Evolutionary conservation across 1,140 invertebrate genomes (phyloP).

Genomic region (Pseudomyrmex concolor): DNA sequence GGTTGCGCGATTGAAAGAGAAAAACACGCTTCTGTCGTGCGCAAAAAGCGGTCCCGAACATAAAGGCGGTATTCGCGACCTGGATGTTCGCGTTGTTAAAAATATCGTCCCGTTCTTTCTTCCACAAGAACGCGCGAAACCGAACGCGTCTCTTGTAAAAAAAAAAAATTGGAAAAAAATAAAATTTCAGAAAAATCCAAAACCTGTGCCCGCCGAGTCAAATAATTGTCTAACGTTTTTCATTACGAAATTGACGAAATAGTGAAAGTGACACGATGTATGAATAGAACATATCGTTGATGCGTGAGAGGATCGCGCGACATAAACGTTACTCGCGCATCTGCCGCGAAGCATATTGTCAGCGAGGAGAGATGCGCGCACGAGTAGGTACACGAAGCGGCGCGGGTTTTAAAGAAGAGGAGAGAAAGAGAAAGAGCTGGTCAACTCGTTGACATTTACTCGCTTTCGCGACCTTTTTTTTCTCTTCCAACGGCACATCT

Average conservation of each 20-base stretch:
- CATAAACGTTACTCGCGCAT: slow-evolving; percentile 49
- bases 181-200: not conserved
- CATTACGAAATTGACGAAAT: not conserved
- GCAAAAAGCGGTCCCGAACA: not conserved
- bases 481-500: not conserved
- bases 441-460: slow-evolving; percentile 66
- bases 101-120: not conserved
- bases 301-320: slow-evolving; percentile 10
- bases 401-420: not conserved
- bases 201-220: too few relatives aligned
- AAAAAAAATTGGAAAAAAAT: not conserved
- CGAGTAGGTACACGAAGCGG: not conserved
- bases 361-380: slow-evolving; percentile 12
- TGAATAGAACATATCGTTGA: not conserved
- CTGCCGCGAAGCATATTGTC: slow-evolving; percentile 61
- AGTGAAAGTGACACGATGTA: not conserved
- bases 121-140: too few relatives aligned
- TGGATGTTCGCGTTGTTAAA: too few relatives aligned
- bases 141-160: not conserved
- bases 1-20: slow-evolving; percentile 57
- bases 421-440: not conserved
- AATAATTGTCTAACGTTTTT: not conserved
- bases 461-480: slow-evolving; percentile 62
- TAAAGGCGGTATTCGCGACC: too few relatives aligned
- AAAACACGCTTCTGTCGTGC: slow-evolving; percentile 14